Conservation (phyloP, 2,113 vertebrate genomes). For the Proteles cristata region DNA sequence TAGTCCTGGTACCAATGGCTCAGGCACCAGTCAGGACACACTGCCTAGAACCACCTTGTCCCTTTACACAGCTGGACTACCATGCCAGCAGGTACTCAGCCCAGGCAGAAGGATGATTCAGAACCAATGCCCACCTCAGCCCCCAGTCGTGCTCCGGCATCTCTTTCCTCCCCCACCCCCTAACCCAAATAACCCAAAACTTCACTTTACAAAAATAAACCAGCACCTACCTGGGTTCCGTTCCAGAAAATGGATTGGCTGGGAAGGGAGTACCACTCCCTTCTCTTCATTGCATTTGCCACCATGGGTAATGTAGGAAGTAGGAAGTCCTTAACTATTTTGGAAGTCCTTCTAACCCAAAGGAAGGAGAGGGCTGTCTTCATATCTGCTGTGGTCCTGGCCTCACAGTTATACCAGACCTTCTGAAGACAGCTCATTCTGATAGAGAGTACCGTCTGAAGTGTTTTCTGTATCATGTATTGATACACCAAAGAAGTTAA, state of each 20-base stretch:
- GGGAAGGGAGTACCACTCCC: neutral
- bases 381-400: neutral
- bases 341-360: neutral
- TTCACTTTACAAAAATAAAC: neutral
- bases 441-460: neutral
- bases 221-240: neutral
- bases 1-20: neutral
- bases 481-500: neutral
- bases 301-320: neutral
- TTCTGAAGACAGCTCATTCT: neutral
- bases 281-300: neutral
- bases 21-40: neutral
- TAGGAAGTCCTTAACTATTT: neutral
- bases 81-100: too few species aligned
- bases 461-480: neutral
- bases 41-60: neutral
- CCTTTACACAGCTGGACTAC: neutral
- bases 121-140: neutral
- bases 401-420: neutral
- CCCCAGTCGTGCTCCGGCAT: neutral
- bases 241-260: neutral
- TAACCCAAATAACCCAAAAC: neutral
- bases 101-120: neutral
- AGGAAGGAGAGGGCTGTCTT: neutral
- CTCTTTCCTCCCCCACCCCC: neutral